These are phyloP conservation scores for Desoria tigrina DNA, from an alignment of 2,888 invertebrate species.

Conservation along the genomic window DNA sequence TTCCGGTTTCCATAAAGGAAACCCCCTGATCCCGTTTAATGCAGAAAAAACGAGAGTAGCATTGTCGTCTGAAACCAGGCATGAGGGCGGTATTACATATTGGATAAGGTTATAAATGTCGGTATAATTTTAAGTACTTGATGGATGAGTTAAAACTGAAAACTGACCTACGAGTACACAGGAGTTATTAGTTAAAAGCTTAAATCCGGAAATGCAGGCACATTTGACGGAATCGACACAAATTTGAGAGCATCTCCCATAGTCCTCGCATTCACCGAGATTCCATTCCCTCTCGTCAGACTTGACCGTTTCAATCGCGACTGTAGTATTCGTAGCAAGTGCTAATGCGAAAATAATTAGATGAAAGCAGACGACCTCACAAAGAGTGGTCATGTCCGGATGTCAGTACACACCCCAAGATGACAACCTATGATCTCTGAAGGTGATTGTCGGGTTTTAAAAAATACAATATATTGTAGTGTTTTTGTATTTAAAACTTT, in stretches of 20 bases:
- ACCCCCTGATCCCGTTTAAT: not conserved
- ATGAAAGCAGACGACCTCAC: no score
- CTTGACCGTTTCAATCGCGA: no score
- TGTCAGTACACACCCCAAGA: constrained; percentile 20
- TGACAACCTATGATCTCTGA: no score
- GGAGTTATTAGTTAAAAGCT: constrained; percentile 22
- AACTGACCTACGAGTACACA: constrained; percentile 33
- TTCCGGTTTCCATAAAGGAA: not conserved
- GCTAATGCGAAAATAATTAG: no score
- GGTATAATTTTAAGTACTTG: no score
- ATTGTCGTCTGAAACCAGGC: not conserved
- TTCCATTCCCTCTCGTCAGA: constrained; percentile 15
- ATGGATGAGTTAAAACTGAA: no score
- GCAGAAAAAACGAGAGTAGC: not conserved
- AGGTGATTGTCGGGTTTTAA: no score
- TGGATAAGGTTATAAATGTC: no score
- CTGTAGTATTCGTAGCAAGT: no score
- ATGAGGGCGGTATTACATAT: not conserved
- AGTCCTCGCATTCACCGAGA: constrained; percentile 46
- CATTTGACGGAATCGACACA: constrained; percentile 43
- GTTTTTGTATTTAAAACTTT: no score
- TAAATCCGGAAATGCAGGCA: constrained; percentile 39
- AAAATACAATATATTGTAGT: no score
- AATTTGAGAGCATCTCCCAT: constrained; percentile 48
- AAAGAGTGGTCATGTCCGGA: constrained; percentile 43